Evolutionary conservation across 1,140 invertebrate species (phyloP).

Genomic region (Cherax destructor): DNA sequence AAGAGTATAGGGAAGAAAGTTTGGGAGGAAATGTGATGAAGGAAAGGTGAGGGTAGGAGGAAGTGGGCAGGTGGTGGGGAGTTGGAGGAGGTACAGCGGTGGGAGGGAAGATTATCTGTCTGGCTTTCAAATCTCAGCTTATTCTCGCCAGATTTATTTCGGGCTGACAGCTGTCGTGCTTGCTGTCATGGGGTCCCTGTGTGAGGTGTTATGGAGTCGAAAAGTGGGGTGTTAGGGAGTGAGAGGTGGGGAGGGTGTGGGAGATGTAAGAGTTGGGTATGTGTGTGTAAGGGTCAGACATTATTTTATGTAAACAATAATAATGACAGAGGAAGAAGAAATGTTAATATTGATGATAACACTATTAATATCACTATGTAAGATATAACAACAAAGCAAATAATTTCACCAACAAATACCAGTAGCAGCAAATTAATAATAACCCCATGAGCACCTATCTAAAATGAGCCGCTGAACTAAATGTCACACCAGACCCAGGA

Average conservation of each 20-base stretch:
- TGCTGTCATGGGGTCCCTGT: not conserved
- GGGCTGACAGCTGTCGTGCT: not conserved
- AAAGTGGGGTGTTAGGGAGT: slow-evolving; percentile 1
- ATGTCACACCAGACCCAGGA: not conserved
- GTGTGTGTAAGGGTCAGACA: no score
- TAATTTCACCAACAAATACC: no score
- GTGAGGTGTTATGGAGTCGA: not conserved
- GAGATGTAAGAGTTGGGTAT: not conserved
- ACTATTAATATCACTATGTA: no score
- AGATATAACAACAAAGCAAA: no score
- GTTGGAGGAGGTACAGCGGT: no score
- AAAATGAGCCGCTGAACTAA: not conserved
- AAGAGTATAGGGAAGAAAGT: not conserved
- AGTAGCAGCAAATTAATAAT: no score
- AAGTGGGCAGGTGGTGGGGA: no score
- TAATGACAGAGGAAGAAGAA: no score
- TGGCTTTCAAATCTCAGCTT: not conserved
- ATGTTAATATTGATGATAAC: no score
- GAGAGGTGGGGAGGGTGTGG: not conserved
- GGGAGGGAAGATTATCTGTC: not conserved
- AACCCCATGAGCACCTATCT: no score
- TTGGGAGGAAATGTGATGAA: no score
- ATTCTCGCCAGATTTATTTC: not conserved
- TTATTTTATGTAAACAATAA: not conserved
- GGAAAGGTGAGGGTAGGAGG: no score